phyloP scores from a whole-genome alignment of 1,140 invertebrate genomes.

The Conus ventricosus region DNA sequence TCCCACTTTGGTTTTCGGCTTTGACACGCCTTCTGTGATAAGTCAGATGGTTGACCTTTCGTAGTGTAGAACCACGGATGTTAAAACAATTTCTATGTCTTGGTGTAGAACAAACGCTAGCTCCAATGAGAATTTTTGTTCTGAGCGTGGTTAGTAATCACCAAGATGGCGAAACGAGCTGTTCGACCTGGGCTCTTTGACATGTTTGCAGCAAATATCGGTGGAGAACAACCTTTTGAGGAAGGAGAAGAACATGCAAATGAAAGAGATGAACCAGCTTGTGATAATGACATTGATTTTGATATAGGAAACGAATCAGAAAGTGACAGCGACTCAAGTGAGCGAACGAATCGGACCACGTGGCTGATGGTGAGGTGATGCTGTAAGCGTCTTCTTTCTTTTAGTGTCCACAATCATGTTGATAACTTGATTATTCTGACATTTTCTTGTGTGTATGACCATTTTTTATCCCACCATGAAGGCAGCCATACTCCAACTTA shows the following conservation, averaged over 20 bases:
- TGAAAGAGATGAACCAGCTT: too few species aligned
- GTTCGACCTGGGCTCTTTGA: neutral
- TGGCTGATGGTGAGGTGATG: neutral
- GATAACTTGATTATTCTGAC: too few species aligned
- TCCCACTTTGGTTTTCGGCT: neutral
- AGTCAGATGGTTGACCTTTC: neutral
- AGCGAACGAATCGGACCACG: neutral
- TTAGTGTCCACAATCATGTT: too few species aligned
- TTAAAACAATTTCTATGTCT: too few species aligned
- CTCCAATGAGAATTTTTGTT: neutral
- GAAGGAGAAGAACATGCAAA: too few species aligned
- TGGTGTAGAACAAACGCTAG: too few species aligned
- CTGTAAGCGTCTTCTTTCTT: neutral
- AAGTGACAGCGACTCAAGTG: neutral
- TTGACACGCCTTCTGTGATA: neutral
- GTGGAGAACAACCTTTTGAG: neutral
- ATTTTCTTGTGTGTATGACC: too few species aligned
- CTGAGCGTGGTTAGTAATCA: neutral
- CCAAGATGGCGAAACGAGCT: neutral
- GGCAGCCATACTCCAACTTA: too few species aligned
- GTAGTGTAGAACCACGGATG: neutral
- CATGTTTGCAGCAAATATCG: neutral
- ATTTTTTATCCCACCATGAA: too few species aligned
- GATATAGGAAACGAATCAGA: neutral
- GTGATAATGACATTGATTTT: too few species aligned